Base-by-base conservation (phyloP, 2,797 vertebrate species). In the Microchirus variegatus region DNA sequence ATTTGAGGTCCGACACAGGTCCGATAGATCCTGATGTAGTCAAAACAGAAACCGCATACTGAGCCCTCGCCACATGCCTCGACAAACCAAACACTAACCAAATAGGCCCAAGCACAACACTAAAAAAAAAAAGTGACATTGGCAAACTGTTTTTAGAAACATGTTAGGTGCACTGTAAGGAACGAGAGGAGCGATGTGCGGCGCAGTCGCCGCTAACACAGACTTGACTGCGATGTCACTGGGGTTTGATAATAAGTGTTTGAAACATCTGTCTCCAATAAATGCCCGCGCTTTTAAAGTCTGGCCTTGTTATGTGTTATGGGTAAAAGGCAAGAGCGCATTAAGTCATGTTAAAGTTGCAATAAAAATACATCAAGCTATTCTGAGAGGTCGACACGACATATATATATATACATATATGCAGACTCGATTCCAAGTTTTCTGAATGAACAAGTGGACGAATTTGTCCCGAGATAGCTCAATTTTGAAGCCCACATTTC, bases 1-100 rank as follows among this genome's bases (percentile, higher is more conserved):
- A 91, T 89, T 88, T 90, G 85, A 89, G 87, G 88, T 88, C 83
- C 91, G 86, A 90, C 86, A 86, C 84, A 88, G 85, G 81, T 88
- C 80, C 71, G 83, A 88, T 86, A 86, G 88, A 87, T 81, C 83
- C 83, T 48, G 65, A 86, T 75, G 82, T 75, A 88, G 87, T 90
- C 87, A 87, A 89, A 89, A 90, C 88, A 90, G 87, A 89, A 89
- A 88, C 86, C 78, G 70, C 86, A 90, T 85, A 87, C 88, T 87
- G 84, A 75, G 78, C 70, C 70, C 76, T 86, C 83, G 49, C 87
- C 86, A 60, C 87, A 87, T 84, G 84, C 86, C 86, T 87, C 87
- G 71, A 84, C 89, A 90, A 90, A 88, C 88, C 88, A 87, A 90
- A 79, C 87, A 80, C 82, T 86, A 80, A 86, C 86, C 85, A 87